Percentiles rank a stretch among this genome's conserved stretches.
Conservation (phyloP, 2,888 invertebrate genomes). For the Ophion obscuratus region DNA sequence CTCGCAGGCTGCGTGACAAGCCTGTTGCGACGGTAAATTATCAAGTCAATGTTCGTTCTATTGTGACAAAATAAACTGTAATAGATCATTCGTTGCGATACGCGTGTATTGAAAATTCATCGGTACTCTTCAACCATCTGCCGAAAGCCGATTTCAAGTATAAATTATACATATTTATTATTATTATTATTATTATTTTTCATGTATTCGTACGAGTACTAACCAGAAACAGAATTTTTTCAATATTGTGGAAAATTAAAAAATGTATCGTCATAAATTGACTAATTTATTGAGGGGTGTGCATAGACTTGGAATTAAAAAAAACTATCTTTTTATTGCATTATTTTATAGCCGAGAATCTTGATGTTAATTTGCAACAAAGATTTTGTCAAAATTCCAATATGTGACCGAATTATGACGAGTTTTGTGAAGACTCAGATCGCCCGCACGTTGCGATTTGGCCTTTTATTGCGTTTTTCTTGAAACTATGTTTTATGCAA, state of each 20-base stretch:
- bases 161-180: background rate
- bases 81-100: background rate
- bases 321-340: too few relatives aligned
- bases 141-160: background rate
- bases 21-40: slow-evolving; percentile 52
- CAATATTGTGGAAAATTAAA: too few relatives aligned
- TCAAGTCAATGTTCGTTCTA: slow-evolving; percentile 14
- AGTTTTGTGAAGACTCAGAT: too few relatives aligned
- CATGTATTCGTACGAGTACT: background rate
- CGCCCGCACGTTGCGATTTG: too few relatives aligned
- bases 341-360: too few relatives aligned
- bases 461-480: too few relatives aligned
- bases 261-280: too few relatives aligned
- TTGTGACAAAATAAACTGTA: background rate
- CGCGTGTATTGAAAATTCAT: background rate
- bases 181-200: background rate
- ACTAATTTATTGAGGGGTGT: too few relatives aligned
- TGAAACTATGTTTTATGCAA: too few relatives aligned
- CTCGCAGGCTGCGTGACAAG: slow-evolving; percentile 29
- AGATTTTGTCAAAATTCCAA: background rate
- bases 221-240: too few relatives aligned
- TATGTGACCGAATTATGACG: background rate
- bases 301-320: too few relatives aligned
- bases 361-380: background rate
- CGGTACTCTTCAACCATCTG: background rate